phyloP scores from a whole-genome alignment of 1,140 invertebrate genomes.

The Aphaenogaster rudis region DNA sequence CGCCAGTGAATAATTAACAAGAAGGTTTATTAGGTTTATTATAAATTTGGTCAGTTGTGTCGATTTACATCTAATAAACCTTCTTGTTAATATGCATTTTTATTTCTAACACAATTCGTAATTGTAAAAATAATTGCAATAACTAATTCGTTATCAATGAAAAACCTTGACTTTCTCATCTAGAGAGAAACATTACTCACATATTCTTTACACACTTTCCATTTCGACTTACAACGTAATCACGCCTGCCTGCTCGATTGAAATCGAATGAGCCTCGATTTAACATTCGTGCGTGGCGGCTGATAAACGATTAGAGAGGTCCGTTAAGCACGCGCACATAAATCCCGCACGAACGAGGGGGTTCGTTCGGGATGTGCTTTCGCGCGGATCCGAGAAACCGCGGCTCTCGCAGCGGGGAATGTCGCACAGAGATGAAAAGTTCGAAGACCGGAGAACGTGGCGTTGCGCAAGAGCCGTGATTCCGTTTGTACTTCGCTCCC shows the following conservation, averaged over 20 bases:
- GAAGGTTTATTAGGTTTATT: too few species aligned
- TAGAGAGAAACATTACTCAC: neutral
- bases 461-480: conserved; percentile 48
- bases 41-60: too few species aligned
- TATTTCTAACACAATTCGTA: neutral
- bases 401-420: conserved; percentile 11
- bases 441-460: neutral
- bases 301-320: conserved; percentile 47
- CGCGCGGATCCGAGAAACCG: conserved; percentile 14
- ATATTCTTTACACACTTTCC: conserved; percentile 32
- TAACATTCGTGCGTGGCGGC: conserved; percentile 20
- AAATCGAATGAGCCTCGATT: conserved; percentile 15
- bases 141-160: neutral
- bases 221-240: conserved; percentile 52
- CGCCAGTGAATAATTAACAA: too few species aligned
- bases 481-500: conserved; percentile 11
- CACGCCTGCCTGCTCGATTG: neutral
- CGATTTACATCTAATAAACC: too few species aligned
- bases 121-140: neutral
- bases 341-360: neutral
- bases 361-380: neutral
- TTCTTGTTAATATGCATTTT: neutral
- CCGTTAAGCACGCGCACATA: conserved; percentile 31
- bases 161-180: neutral
- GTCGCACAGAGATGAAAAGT: conserved; percentile 27